Conservation (phyloP, 2,888 invertebrate genomes). For the Trachelus iudaicus region DNA sequence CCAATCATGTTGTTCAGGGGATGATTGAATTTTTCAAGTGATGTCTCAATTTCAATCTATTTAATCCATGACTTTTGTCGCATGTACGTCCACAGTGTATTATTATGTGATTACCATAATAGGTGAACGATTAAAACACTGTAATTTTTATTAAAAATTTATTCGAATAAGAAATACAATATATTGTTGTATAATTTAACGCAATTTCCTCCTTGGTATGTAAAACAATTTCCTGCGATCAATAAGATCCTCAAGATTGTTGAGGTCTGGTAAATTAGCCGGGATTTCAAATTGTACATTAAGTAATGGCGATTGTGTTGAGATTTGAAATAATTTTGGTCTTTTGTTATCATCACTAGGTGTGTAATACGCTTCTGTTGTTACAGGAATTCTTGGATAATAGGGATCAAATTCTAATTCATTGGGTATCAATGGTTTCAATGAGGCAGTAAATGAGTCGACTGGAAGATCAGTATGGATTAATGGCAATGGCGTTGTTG, state of each 20-base stretch:
- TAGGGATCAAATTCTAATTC: slow-evolving; percentile 55
- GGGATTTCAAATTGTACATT: slow-evolving; percentile 47
- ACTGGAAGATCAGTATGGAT: slow-evolving; percentile 32
- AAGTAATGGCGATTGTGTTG: slow-evolving; percentile 25
- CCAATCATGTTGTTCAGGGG: background rate
- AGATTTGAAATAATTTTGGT: slow-evolving; percentile 16
- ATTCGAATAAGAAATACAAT: background rate
- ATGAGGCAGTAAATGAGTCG: slow-evolving; percentile 38
- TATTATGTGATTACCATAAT: background rate
- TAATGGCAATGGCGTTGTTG: slow-evolving; percentile 27
- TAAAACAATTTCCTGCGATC: slow-evolving; percentile 56
- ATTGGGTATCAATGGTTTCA: slow-evolving; percentile 43
- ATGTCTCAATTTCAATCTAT: background rate
- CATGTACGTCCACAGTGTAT: background rate
- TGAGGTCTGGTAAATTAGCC: slow-evolving; percentile 52
- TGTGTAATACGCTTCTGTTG: slow-evolving; percentile 54
- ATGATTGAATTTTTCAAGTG: background rate
- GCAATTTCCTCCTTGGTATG: slow-evolving; percentile 44
- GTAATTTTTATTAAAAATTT: background rate
- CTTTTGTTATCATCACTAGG: slow-evolving; percentile 29
- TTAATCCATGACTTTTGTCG: background rate
- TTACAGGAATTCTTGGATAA: slow-evolving; percentile 47
- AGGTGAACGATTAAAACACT: background rate
- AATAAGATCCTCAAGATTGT: slow-evolving; percentile 52
- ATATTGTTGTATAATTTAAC: background rate